Base-by-base conservation (phyloP, 2,797 vertebrate species). In the Cossypha caffra region DNA sequence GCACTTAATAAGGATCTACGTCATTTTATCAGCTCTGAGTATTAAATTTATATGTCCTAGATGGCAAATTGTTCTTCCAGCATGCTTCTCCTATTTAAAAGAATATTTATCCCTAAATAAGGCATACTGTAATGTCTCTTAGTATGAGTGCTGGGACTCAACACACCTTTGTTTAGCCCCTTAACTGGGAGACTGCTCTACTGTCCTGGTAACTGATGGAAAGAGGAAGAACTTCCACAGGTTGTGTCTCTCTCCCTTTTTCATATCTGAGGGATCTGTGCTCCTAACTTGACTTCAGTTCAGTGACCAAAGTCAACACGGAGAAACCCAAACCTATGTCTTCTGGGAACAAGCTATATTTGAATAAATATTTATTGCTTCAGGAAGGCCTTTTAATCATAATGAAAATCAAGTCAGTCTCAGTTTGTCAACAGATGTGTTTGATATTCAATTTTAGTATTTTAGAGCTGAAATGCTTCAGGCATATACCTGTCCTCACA, bases 41-140 rank as follows among this genome's bases (percentile, higher is more conserved):
- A 78, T 26, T 82, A 25, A 64, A 79, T 93, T 96, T 92, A 82
- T 93, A 63, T 35, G 69, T 87, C 93, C 77, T 91, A 48, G 57
- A 26, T 85, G 86, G 78, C 73, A 93, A 75, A 90, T 35, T 68
- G 28, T 83, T 88, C 68, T 84, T 75, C 57, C 42, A 93, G 33
- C 6, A 50, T 59, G 38, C 19, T 84, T 58, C 26, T 68, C 8
- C 50, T 71, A 47, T 45, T 84, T 91, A 88, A 76, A 90, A 75
- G 40, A 68, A 14, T 45, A 85, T 90, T 92, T 72, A 67, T 63
- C 21, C 42, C 73, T 67, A 63, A 62, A 69, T 23, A 80, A 79
- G 45, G 18, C 37, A 51, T 48, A 33, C 7, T 57, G 15, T 35
- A 93, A 63, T 18, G 73, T 37, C 25, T 88, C 51, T 14, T 25